Evolutionary conservation across 92 coral and sea anemone species (phyloP), one percentile per base, ranked within the genome.

Genomic region (Pocillopora grandis): DNA sequence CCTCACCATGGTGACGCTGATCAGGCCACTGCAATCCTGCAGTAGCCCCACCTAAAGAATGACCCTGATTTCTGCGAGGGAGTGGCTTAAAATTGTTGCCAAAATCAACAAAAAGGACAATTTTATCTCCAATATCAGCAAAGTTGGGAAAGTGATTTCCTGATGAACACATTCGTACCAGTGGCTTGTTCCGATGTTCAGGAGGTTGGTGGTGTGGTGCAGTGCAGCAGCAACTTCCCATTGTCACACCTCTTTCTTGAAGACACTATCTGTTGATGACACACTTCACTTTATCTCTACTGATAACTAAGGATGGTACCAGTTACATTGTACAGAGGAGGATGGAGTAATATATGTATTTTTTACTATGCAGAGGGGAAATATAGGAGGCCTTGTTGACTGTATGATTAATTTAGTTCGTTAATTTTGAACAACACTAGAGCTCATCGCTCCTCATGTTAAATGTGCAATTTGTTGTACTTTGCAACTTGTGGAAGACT

Each of bases 21-120:
- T 64, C 52, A 13, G 86, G 86, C 80, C 74, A 63, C 19, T 21
- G 72, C 2, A 0, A 0, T 52, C 86, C 86, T 5, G 80, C 86
- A 83, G 73, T 83, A 55, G 86, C 73, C 19, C 80, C 86, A 11
- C 74, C 58, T 18, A 62, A 12, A 11, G 86, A 57, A 37, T 42
- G 80, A 16, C 21, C 58, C 55, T 57, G 66, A 58, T 82, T 74
- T 23, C 7, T 66, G 19, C n/a, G 37, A 11, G 58, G 36, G 17
- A 77, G 64, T 59, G 95, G 95, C 63, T 57, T 72, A 35, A 81
- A 90, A 42, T 72, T 17, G 1, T 81, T 35, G 16, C 95, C 92
- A 86, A 95, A 95, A 73, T 88, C 93, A 59, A 93, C 98, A 86
- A 76, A 95, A 33, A 95, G 75, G 35, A 91, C 93, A 9, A 95